These are phyloP conservation scores for Orussus abietinus DNA, from an alignment of 1,140 invertebrate species.

Conservation along the genomic window DNA sequence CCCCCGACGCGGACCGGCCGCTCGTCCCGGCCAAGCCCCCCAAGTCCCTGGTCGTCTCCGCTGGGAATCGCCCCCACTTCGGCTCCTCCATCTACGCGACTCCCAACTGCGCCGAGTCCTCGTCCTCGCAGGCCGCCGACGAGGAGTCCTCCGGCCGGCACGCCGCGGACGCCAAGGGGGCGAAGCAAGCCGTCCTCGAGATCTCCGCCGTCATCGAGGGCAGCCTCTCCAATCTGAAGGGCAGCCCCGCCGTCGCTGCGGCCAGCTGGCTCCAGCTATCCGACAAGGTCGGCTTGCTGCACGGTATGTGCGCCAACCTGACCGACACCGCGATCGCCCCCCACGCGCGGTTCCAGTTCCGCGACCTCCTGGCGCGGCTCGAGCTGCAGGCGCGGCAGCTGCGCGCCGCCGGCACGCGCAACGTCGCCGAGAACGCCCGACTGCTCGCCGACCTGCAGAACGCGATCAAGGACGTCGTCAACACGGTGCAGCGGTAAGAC, in stretches of 20 bases:
- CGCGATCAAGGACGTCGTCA: constrained; percentile 77
- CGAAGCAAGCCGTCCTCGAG: constrained; percentile 66
- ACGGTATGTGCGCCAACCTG: constrained; percentile 71
- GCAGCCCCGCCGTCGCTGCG: constrained; percentile 58
- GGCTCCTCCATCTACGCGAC: constrained; percentile 58
- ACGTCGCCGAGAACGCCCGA: constrained; percentile 66
- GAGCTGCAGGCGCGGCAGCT: constrained; percentile 75
- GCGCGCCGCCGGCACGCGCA: constrained; percentile 67
- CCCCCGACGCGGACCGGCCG: constrained; percentile 45
- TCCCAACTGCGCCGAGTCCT: constrained; percentile 47
- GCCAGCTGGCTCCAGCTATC: constrained; percentile 78
- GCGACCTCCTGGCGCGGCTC: constrained; percentile 76
- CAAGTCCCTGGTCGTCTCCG: constrained; percentile 45
- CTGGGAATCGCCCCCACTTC: constrained; percentile 51
- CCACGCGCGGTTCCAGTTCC: constrained; percentile 83
- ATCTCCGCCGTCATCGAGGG: constrained; percentile 66
- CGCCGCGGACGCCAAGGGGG: constrained; percentile 33
- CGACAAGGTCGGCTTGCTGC: constrained; percentile 76
- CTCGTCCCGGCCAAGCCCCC: constrained; percentile 62
- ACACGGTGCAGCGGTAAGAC: constrained; percentile 74
- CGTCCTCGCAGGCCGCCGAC: constrained; percentile 18
- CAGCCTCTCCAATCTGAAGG: constrained; percentile 61
- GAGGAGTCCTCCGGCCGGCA: too few relatives aligned
- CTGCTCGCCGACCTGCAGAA: constrained; percentile 72
- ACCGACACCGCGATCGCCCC: constrained; percentile 73